phyloP scores from a whole-genome alignment of 2,113 vertebrate genomes.

The Elachura formosa region DNA sequence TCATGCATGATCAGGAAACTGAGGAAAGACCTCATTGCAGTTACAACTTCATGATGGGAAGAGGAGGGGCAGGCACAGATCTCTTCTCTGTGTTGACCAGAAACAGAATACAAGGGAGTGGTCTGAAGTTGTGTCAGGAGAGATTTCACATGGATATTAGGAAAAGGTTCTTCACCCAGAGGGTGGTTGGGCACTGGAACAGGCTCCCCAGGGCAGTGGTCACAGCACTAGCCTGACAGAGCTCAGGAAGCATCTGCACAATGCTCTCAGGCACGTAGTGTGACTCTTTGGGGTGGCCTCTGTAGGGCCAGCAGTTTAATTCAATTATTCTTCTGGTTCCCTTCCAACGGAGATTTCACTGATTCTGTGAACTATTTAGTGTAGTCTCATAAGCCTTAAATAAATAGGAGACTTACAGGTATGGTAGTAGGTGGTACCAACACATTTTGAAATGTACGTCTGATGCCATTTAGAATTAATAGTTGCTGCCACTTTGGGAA shows the following conservation, averaged over 20 bases:
- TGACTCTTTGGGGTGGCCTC: background rate
- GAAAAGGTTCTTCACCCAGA: background rate
- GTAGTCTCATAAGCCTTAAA: background rate
- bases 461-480: background rate
- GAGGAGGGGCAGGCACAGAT: background rate
- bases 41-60: background rate
- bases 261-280: no score
- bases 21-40: background rate
- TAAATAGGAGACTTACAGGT: background rate
- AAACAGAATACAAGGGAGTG: background rate
- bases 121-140: background rate
- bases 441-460: background rate
- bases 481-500: background rate
- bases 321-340: background rate
- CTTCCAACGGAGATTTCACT: background rate
- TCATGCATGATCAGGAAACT: background rate
- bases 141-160: background rate
- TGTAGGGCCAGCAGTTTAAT: background rate
- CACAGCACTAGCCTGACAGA: background rate
- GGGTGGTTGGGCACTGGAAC: background rate
- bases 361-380: background rate
- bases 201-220: background rate
- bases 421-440: background rate
- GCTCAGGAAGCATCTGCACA: accelerated
- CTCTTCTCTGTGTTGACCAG: background rate